These are phyloP conservation scores for Agrotis exclamationis DNA, from an alignment of 2,888 invertebrate species.

Conservation along the genomic window DNA sequence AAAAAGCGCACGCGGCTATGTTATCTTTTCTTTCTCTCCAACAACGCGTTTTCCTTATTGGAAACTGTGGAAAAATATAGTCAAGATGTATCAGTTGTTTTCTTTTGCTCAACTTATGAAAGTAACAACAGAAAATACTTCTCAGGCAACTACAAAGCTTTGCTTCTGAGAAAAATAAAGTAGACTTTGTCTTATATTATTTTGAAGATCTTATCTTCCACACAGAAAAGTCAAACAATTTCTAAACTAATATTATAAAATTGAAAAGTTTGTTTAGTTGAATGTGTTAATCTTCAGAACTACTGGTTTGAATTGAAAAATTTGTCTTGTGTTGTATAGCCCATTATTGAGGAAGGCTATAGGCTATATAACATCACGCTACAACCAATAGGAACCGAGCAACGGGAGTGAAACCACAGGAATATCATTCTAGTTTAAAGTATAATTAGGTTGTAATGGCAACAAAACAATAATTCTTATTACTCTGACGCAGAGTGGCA, in stretches of 20 bases:
- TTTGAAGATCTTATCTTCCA: conserved; percentile 11
- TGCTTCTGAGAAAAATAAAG: conserved; percentile 47
- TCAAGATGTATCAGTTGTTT: conserved; percentile 43
- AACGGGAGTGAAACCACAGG: too few relatives aligned
- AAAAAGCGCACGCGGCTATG: too few relatives aligned
- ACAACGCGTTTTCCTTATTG: conserved; percentile 17
- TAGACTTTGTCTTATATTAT: conserved; percentile 8
- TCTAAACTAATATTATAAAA: neutral
- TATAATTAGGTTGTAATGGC: too few relatives aligned
- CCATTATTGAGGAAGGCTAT: too few relatives aligned
- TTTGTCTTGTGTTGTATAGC: too few relatives aligned
- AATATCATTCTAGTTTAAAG: too few relatives aligned
- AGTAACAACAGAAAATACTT: conserved; percentile 48
- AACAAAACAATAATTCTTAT: too few relatives aligned
- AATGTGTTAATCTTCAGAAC: too few relatives aligned
- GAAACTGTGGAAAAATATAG: conserved; percentile 44
- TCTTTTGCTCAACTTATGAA: conserved; percentile 52
- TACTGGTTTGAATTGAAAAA: too few relatives aligned
- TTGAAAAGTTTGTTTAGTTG: too few relatives aligned
- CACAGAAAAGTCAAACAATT: conserved; percentile 3
- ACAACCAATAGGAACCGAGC: too few relatives aligned
- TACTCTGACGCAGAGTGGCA: too few relatives aligned
- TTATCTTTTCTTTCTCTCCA: conserved; percentile 15
- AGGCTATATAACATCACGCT: neutral
- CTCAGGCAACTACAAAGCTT: conserved; percentile 53